Base-by-base conservation (phyloP, 2,113 vertebrate genomes). In the Elephas maximus region DNA sequence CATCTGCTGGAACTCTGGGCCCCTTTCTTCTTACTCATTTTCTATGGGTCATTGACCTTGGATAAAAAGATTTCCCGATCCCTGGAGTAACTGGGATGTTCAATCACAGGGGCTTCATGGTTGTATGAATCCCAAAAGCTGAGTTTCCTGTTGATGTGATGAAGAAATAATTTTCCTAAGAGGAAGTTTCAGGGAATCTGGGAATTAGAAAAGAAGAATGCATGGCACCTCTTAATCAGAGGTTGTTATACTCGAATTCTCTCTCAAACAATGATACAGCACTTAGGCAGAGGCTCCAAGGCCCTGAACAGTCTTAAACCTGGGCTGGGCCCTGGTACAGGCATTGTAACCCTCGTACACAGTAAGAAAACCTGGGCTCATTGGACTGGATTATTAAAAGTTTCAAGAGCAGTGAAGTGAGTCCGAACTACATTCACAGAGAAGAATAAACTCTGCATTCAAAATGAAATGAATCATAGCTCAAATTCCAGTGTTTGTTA, bases 21-120 rank as follows among this genome's bases (percentile, higher is more conserved):
- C 48, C 37, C 93, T 91, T 44, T 76, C 45, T 63, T 92, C 41
- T 83, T 89, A 79, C 20, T 95, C 14, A 86, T 91, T 91, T 91
- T 90, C 80, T 88, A 6, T 15, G 45, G 33, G 20, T 82, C 84
- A 83, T 23, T 45, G 62, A 86, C n/a, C 45, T 60, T 28, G 12
- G n/a, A 41, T 44, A 92, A 51, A 73, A 94, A 95, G 84, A 78
- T 82, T 80, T 78, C 62, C n/a, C 48, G 15, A 62, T 51, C 81
- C 85, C 73, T 88, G 6, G 74, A 48, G 26, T 74, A 77, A 88
- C 53, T 74, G 51, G 20, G 48, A 60, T 60, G n/a, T 65, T 82
- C 41, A 53, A 12, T 81, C 26, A 5, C 21, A 74, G 85, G 26
- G 78, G 44, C 48, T 95, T 96, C 60, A 63, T 79, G 73, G 77